Conservation (phyloP, 1,140 invertebrate species). For the Centruroides sculpturatus region DNA sequence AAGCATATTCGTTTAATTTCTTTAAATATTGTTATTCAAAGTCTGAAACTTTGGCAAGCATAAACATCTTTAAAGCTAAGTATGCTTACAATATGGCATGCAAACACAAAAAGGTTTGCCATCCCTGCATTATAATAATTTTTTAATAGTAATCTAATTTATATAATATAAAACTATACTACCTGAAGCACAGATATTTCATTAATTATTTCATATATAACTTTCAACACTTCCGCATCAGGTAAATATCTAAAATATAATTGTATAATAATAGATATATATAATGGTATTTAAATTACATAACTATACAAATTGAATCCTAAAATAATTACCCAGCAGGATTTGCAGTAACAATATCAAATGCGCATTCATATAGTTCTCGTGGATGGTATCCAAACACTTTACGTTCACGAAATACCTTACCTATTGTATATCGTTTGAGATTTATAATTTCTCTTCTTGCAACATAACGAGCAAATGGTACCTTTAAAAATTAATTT, state of each 20-base stretch:
- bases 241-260: slow-evolving; percentile 40
- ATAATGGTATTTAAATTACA: not conserved
- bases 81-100: too few relatives aligned
- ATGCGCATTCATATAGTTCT: slow-evolving; percentile 78
- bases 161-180: too few relatives aligned
- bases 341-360: slow-evolving; percentile 73
- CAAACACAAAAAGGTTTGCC: too few relatives aligned
- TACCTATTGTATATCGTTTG: slow-evolving; percentile 69
- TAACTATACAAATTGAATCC: not conserved
- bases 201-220: slow-evolving; percentile 58
- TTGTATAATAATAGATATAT: not conserved
- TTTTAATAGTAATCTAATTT: too few relatives aligned
- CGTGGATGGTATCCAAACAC: slow-evolving; percentile 70
- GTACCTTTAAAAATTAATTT: slow-evolving; percentile 28
- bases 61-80: too few relatives aligned
- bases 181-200: slow-evolving; percentile 38
- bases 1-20: too few relatives aligned
- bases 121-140: too few relatives aligned
- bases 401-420: slow-evolving; percentile 70
- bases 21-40: too few relatives aligned
- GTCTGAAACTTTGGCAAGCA: too few relatives aligned
- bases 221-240: slow-evolving; percentile 69
- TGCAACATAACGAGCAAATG: slow-evolving; percentile 68
- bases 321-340: slow-evolving; percentile 29
- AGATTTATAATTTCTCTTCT: slow-evolving; percentile 60